Conservation (phyloP, 1,140 invertebrate species). For the Drosophila yakuba region DNA sequence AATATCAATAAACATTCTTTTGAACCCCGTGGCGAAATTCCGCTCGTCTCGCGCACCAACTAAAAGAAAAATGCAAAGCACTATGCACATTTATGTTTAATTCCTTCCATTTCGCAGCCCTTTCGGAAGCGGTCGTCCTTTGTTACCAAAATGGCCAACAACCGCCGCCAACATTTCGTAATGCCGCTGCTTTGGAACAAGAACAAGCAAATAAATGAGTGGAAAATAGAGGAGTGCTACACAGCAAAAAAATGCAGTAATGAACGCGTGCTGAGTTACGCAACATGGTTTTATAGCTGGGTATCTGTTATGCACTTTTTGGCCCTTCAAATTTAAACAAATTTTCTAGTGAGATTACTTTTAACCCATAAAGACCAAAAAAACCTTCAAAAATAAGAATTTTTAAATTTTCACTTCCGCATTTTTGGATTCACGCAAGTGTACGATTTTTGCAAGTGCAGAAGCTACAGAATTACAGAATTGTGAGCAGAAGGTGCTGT, state of each 20-base stretch:
- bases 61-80: not conserved
- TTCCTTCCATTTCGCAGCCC: constrained; percentile 28
- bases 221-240: constrained; percentile 1
- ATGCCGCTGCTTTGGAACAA: constrained; percentile 43
- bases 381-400: no score
- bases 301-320: no score
- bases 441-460: not conserved
- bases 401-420: no score
- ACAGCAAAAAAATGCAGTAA: not conserved
- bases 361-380: no score
- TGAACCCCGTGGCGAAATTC: not conserved
- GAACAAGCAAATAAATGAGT: constrained; percentile 4
- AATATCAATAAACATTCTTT: not conserved
- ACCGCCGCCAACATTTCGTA: constrained; percentile 67
- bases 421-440: no score
- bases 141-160: constrained; percentile 55
- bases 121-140: constrained; percentile 11
- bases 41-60: not conserved
- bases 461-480: no score
- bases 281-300: no score
- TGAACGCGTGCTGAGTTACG: no score
- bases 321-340: no score
- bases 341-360: no score
- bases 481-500: constrained; percentile 14
- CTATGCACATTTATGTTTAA: not conserved